These are phyloP conservation scores for Phortica variegata DNA, from an alignment of 1,140 invertebrate genomes.

Conservation along the genomic window DNA sequence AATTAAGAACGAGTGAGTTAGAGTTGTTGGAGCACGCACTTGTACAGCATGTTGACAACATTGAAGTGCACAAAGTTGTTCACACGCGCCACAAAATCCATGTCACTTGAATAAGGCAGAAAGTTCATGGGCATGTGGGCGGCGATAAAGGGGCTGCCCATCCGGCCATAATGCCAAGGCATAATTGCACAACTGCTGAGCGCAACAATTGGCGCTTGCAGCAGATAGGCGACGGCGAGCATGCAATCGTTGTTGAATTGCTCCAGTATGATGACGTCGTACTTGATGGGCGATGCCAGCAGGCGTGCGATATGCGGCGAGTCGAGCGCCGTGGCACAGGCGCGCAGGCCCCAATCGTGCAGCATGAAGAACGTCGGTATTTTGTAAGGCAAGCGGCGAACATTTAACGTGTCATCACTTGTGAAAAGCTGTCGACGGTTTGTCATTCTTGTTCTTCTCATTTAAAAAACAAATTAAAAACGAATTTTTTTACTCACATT, in stretches of 20 bases:
- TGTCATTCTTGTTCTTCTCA: background rate
- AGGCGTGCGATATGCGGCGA: conserved; percentile 43
- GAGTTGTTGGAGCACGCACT: conserved; percentile 42
- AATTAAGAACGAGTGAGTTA: background rate
- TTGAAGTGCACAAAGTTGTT: conserved; percentile 58
- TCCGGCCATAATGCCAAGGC: conserved; percentile 62
- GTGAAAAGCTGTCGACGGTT: background rate
- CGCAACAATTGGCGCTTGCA: conserved; percentile 61
- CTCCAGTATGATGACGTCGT: conserved; percentile 65
- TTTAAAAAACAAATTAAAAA: background rate
- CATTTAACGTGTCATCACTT: background rate
- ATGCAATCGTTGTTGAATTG: conserved; percentile 67
- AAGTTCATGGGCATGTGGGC: conserved; percentile 61
- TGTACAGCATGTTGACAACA: conserved; percentile 56
- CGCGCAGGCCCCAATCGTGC: conserved; percentile 41
- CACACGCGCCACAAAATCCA: conserved; percentile 62
- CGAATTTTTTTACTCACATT: background rate
- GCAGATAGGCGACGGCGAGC: conserved; percentile 61
- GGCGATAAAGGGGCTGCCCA: conserved; percentile 62
- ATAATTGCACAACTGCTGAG: conserved; percentile 64
- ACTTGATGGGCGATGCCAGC: conserved; percentile 58
- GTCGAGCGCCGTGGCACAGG: conserved; percentile 61
- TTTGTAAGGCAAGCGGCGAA: conserved; percentile 24
- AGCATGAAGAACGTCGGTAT: conserved; percentile 36
- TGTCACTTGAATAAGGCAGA: conserved; percentile 57